phyloP scores from a whole-genome alignment of 2,888 invertebrate genomes.

The Cactoblastis cactorum region DNA sequence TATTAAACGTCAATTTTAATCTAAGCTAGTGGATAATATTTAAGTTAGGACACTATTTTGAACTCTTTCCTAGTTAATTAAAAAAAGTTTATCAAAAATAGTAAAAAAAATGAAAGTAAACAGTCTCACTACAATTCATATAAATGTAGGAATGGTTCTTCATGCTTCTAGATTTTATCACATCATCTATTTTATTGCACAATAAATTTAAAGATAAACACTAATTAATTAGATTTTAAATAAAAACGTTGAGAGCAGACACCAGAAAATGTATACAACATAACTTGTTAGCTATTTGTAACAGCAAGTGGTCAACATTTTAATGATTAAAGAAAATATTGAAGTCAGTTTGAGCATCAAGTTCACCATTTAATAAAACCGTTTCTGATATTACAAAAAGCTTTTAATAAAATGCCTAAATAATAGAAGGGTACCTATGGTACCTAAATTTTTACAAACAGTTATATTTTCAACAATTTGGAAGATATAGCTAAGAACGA shows the following conservation, averaged over 20 bases:
- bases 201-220: conserved; percentile 34
- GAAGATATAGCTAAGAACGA: too few species aligned
- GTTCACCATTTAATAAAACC: neutral
- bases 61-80: too few species aligned
- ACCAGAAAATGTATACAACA: conserved; percentile 27
- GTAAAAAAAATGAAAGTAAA: conserved; percentile 15
- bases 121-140: conserved; percentile 15
- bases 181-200: conserved; percentile 20
- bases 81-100: conserved; percentile 14
- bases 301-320: neutral
- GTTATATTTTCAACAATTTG: too few species aligned
- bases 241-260: conserved; percentile 29
- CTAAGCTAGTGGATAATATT: too few species aligned
- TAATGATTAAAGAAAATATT: neutral
- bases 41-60: too few species aligned
- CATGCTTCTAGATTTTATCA: conserved; percentile 30
- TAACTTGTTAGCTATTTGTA: neutral
- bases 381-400: too few species aligned
- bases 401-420: neutral
- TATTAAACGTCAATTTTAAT: too few species aligned
- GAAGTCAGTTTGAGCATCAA: neutral
- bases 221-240: conserved; percentile 30
- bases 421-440: too few species aligned
- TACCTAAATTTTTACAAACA: too few species aligned
- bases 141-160: conserved; percentile 34